Evolutionary conservation across 2,797 vertebrate species (phyloP).

Genomic region (Rachycentron canadum): DNA sequence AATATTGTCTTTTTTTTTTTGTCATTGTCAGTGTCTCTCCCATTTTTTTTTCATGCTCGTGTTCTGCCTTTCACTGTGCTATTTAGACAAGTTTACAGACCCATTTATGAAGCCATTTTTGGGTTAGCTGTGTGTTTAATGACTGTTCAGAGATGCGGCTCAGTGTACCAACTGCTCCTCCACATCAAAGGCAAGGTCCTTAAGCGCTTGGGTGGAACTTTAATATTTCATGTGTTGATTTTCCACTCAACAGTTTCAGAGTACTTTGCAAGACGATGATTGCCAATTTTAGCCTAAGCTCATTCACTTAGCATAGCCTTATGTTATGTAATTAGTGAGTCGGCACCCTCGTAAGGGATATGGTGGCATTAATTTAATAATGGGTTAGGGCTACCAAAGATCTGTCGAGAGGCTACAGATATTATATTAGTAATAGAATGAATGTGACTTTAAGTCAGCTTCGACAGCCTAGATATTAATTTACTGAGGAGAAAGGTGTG

Average conservation of each 20-base stretch:
- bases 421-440: slow-evolving; percentile 13
- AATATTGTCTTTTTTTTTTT: not conserved
- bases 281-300: slow-evolving; percentile 48
- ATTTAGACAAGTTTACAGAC: slow-evolving; percentile 37
- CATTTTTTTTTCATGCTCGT: not conserved
- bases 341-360: not conserved
- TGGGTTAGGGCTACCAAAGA: not conserved
- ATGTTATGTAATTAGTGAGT: slow-evolving; percentile 46
- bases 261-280: slow-evolving; percentile 48
- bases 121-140: slow-evolving; percentile 49
- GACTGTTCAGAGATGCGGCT: slow-evolving; percentile 54
- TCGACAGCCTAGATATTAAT: not conserved
- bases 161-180: slow-evolving; percentile 44
- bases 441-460: not conserved
- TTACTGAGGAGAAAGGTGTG: not conserved
- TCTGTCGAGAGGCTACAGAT: slow-evolving; percentile 1
- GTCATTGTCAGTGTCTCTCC: not conserved
- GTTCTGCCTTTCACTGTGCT: slow-evolving; percentile 6
- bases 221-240: slow-evolving; percentile 77
- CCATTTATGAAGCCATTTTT: slow-evolving; percentile 46
- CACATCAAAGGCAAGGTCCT: slow-evolving; percentile 61
- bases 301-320: slow-evolving; percentile 37
- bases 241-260: slow-evolving; percentile 58
- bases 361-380: slow-evolving; percentile 31
- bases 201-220: slow-evolving; percentile 52